A percentile compares a stretch with the other conserved stretches of the same genome.
phyloP scores from a whole-genome alignment of 2,113 vertebrate genomes.

The Propithecus coquereli region DNA sequence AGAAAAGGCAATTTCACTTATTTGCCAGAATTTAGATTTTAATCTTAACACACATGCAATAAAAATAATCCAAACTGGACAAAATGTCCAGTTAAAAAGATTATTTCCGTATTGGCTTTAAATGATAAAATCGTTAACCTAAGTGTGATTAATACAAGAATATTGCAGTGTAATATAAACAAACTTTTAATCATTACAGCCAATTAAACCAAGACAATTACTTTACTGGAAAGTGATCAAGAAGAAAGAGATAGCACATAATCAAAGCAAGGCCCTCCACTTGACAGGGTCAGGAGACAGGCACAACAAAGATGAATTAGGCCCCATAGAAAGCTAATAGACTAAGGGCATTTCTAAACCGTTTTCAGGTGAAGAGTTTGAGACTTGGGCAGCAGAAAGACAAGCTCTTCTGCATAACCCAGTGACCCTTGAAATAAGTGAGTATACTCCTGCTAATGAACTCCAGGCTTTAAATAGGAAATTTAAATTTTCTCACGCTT shows the following conservation, averaged over 20 bases:
- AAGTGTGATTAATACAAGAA: background rate
- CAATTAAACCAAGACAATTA: conserved; percentile 39
- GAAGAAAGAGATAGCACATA: background rate
- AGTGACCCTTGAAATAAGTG: conserved; percentile 53
- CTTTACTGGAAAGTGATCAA: conserved; percentile 54
- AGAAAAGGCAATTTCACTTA: conserved; percentile 6
- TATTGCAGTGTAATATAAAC: conserved; percentile 17
- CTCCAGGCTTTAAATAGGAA: conserved; percentile 43
- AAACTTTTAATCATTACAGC: conserved; percentile 38
- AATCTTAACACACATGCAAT: background rate
- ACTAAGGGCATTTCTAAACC: background rate
- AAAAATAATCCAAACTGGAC: background rate
- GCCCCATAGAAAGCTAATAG: conserved; percentile 1
- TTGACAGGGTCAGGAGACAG: conserved; percentile 22
- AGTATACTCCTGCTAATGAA: conserved; percentile 21
- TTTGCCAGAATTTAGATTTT: conserved; percentile 42
- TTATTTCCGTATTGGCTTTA: background rate
- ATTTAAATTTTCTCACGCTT: conserved; percentile 46
- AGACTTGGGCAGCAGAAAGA: background rate
- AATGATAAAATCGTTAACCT: conserved; percentile 18
- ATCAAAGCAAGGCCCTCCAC: background rate
- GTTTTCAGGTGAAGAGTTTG: conserved; percentile 44
- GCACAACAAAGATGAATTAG: conserved; percentile 32
- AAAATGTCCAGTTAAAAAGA: background rate
- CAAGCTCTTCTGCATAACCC: background rate